These are phyloP conservation scores for Cygnus atratus DNA, from an alignment of 2,113 vertebrate species.

Conservation along the genomic window DNA sequence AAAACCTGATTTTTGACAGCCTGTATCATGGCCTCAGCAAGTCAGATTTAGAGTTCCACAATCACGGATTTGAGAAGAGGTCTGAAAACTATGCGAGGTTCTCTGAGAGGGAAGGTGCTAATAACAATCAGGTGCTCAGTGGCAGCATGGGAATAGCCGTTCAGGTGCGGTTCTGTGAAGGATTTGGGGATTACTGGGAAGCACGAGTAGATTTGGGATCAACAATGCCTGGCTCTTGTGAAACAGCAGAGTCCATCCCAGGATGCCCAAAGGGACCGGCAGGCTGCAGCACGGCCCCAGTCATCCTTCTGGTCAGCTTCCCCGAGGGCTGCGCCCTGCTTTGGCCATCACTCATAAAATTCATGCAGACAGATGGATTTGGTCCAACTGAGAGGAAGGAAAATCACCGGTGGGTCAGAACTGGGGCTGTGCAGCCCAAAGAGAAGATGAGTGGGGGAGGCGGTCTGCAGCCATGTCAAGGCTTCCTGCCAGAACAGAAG, in stretches of 20 bases:
- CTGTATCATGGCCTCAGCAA: not conserved
- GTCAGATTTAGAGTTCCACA: not conserved
- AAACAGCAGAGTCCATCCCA: rapidly evolving
- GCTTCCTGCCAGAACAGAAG: not conserved
- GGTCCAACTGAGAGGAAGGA: not conserved
- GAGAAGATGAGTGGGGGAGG: rapidly evolving
- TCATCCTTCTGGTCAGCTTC: not conserved
- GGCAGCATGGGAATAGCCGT: not conserved
- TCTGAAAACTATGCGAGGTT: not conserved
- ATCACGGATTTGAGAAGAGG: not conserved
- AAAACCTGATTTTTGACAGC: not conserved
- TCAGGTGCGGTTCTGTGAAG: not conserved
- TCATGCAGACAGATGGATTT: not conserved
- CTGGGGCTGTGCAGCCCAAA: rapidly evolving
- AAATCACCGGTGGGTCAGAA: not conserved
- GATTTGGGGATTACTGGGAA: not conserved
- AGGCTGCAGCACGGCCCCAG: rapidly evolving
- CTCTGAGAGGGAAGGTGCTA: not conserved
- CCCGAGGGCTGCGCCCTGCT: not conserved
- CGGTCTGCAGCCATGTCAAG: not conserved
- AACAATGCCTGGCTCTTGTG: rapidly evolving
- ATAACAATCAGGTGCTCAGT: not conserved
- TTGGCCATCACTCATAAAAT: not conserved
- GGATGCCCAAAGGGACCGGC: not conserved
- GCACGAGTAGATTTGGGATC: not conserved